Percentiles rank a stretch among this genome's conserved stretches.
Conservation (phyloP, 2,113 vertebrate species). For the Lethenteron reissneri region DNA sequence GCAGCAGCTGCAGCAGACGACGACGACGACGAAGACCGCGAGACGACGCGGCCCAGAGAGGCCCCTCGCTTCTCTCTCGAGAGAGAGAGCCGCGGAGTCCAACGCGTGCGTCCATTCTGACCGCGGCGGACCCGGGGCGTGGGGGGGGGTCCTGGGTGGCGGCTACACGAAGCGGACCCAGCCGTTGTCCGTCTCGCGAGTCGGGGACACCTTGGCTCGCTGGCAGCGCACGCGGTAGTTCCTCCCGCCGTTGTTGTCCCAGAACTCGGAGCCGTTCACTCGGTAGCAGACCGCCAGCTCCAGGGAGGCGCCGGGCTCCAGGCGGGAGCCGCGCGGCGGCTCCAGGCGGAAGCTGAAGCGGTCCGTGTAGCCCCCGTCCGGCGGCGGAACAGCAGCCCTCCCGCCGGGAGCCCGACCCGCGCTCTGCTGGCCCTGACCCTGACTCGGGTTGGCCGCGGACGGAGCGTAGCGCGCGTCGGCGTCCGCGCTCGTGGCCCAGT, state of each 20-base stretch:
- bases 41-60: too few relatives aligned
- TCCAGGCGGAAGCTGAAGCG: constrained; percentile 35
- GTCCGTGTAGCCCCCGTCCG: constrained; percentile 12
- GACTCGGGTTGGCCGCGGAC: not conserved
- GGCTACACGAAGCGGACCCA: too few relatives aligned
- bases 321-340: constrained; percentile 24
- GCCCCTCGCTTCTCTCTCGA: too few relatives aligned
- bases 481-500: constrained; percentile 51
- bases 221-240: constrained; percentile 37
- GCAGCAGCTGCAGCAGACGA: too few relatives aligned
- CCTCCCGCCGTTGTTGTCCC: constrained; percentile 57
- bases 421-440: constrained; percentile 15
- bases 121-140: too few relatives aligned
- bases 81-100: too few relatives aligned
- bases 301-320: constrained; percentile 22
- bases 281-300: constrained; percentile 45
- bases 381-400: not conserved
- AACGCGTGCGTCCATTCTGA: too few relatives aligned
- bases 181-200: not conserved
- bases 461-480: constrained; percentile 11
- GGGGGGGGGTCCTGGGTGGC: too few relatives aligned
- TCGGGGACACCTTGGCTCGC: not conserved
- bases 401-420: constrained; percentile 13
- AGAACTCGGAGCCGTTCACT: constrained; percentile 33
- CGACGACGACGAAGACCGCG: too few relatives aligned